Evolutionary conservation across 2,113 vertebrate species (phyloP), one percentile per base, ranked within the genome.

Genomic region (Xyliphius kryptos): DNA sequence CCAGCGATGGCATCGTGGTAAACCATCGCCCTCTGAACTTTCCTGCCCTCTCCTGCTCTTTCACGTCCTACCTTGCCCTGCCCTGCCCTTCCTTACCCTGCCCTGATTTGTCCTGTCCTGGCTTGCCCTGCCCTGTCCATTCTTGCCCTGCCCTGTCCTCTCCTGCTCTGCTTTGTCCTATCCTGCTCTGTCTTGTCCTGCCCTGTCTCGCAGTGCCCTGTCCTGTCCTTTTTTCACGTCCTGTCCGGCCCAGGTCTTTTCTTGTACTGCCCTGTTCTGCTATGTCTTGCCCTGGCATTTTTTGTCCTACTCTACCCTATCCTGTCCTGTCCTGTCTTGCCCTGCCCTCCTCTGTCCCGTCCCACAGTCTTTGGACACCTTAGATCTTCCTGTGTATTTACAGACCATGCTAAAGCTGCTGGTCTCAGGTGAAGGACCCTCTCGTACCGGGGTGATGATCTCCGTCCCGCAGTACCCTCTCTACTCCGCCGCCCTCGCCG

Each of bases 401-500:
- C 71, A 90, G 89, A 83, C 77, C 0, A 73, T 88, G 62, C 78
- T 91, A 70, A 90, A 87, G 79, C 49, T 91, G 64, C 68, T 91
- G 76, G 83, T 89, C 49, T 43, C 80, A 0, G 88, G 88, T 0
- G 72, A 83, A 54, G 88, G 88, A 0, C 0, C 0, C 1, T 26
- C 41, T 0, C 81, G 86, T 37, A 87, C 87, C 0, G 89, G 89
- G 0, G 88, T 89, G 22, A 75, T 90, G 74, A 84, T 91, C 58
- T 86, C 89, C 6, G 85, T 89, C 46, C 89, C 89, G 0, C 89
- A 91, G 80, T 91, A 90, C 72, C 89, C 89, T 0, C 83, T 91
- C 2, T 90, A 91, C 70, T 91, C 89, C 0, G 89, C 89, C 0
- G 80, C 82, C 0, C 66, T 91, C 61, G 77, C 89, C 0, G 88